phyloP scores from a whole-genome alignment of 2,113 vertebrate genomes.

The Pterocles gutturalis region DNA sequence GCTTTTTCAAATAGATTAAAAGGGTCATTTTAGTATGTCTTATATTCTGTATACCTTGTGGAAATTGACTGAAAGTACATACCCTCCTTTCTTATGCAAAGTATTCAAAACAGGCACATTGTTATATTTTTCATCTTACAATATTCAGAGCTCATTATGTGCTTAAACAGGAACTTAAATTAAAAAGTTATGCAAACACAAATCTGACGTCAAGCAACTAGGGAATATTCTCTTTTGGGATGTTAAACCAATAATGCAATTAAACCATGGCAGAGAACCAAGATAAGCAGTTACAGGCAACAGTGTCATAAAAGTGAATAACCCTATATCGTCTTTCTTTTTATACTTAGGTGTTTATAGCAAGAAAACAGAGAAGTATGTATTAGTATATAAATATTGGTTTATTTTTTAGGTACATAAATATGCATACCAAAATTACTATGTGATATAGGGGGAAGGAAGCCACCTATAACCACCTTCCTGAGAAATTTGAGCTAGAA shows the following conservation, averaged over 20 bases:
- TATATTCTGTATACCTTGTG: not conserved
- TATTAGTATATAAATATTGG: not conserved
- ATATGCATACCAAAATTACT: not conserved
- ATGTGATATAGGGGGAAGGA: not conserved
- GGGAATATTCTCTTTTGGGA: not conserved
- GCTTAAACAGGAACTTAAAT: not conserved
- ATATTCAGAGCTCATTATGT: not conserved
- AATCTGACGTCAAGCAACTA: not conserved
- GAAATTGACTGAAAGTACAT: not conserved
- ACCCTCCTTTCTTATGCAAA: not conserved
- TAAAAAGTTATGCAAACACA: constrained; percentile 20
- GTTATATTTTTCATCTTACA: not conserved
- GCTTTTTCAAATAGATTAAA: not conserved
- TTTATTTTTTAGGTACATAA: not conserved
- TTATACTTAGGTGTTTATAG: not conserved
- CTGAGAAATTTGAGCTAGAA: not conserved
- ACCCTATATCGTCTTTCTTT: not conserved
- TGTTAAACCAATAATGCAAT: not conserved
- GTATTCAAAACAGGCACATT: not conserved
- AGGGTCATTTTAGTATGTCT: not conserved
- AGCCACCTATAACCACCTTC: not conserved
- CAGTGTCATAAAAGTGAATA: not conserved
- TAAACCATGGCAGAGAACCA: not conserved
- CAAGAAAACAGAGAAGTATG: not conserved
- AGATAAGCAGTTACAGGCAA: not conserved